Percentiles rank a stretch among this genome's conserved stretches.
Evolutionary conservation across 1,140 invertebrate genomes (phyloP).

Genomic region (Nephotettix cincticeps): DNA sequence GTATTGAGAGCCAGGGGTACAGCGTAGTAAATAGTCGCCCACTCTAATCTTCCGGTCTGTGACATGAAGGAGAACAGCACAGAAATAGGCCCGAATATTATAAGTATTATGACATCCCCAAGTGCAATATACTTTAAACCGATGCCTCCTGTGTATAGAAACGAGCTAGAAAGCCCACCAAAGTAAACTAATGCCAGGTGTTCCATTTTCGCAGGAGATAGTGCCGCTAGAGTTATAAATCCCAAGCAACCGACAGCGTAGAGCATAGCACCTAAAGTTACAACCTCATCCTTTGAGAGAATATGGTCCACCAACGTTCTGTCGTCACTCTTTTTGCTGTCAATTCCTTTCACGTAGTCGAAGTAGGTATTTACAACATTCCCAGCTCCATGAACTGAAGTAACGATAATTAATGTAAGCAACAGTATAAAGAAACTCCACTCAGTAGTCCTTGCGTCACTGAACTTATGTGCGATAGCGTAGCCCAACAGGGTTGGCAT

Average conservation of each 20-base stretch:
- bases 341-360: constrained; percentile 92
- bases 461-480: constrained; percentile 77
- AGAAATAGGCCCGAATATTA: constrained; percentile 92
- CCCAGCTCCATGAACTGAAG: constrained; percentile 91
- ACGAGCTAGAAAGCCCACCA: constrained; percentile 93
- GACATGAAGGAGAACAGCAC: constrained; percentile 93
- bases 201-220: constrained; percentile 90
- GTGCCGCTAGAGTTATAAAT: constrained; percentile 73
- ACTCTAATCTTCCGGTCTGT: constrained; percentile 83
- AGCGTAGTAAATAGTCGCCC: constrained; percentile 88
- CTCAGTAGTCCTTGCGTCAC: constrained; percentile 57
- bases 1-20: constrained; percentile 92
- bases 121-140: constrained; percentile 63
- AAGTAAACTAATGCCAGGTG: constrained; percentile 93
- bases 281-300: constrained; percentile 81
- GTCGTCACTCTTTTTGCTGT: constrained; percentile 89
- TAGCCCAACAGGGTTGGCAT: constrained; percentile 87
- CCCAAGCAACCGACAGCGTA: constrained; percentile 87
- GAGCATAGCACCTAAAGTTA: constrained; percentile 74
- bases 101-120: constrained; percentile 70
- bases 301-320: constrained; percentile 90
- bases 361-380: constrained; percentile 98
- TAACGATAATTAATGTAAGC: constrained; percentile 78
- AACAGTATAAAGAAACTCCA: constrained; percentile 79
- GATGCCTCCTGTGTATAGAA: constrained; percentile 71